Evolutionary conservation across 2,888 invertebrate genomes (phyloP), one percentile per base, ranked within the genome.

Genomic region (Platerodrilus igneus): DNA sequence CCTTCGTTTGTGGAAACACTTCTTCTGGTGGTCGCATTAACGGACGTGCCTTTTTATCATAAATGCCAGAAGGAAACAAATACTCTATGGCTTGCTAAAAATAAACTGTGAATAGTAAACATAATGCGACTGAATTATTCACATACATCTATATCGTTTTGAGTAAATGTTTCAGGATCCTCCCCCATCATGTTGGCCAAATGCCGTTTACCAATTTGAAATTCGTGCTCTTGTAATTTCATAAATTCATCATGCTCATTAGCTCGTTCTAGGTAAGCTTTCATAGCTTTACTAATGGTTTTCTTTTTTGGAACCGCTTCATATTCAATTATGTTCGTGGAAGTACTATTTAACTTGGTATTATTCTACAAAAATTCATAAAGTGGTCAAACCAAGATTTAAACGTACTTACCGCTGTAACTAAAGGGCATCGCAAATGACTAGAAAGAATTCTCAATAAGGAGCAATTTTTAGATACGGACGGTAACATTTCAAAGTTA

Each of bases 141-240:
- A 5, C 5, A 23, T 72, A 88, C 87, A 70, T 93, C 81, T 17
- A 96, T 77, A 63, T 94, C 89, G 36, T 81, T 76, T 62, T 95
- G 89, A 0, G 86, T 86, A 62, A 97, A 90, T 1, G 77, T 81
- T 58, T 92, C 87, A 0, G 87, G 83, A 72, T 96, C 86, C 66
- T 84, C 83, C 1, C 96, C 96, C 97, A 99, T 99, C 81, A 99
- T 99, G 66, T 95, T 96, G 0, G 99, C 97, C 47, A 99, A 76
- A 72, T 99, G 95, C 18, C 95, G 75, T 65, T 87, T 91, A 9
- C 99, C 99, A 58, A 93, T 82, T 64, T 89, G 83, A 66, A 81
- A 99, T 58, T 94, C 89, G 7, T 77, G 66, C 31, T 76, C 73
- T 67, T 92, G 83, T 47, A 78, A 76, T 57, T 81, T 77, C 78